Evolutionary conservation across 2,797 vertebrate species (phyloP).

Genomic region (Antennarius maculatus): DNA sequence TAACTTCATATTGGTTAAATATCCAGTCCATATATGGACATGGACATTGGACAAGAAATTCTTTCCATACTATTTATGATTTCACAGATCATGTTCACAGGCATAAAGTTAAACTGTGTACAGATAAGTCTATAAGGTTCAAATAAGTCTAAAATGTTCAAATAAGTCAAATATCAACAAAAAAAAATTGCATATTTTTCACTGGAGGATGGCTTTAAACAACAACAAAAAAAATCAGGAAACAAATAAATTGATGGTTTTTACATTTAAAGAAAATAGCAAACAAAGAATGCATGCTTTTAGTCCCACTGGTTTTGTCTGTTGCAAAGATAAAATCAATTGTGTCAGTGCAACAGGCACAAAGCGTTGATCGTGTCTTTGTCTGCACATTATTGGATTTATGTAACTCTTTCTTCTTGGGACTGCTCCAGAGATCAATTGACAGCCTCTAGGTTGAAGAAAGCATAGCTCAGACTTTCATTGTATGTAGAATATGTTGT

Average conservation of each 20-base stretch:
- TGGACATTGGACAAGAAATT: too few species aligned
- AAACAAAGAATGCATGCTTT: background rate
- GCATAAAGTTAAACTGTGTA: too few species aligned
- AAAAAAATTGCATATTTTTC: background rate
- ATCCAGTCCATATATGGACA: too few species aligned
- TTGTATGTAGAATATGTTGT: background rate
- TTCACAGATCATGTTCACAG: too few species aligned
- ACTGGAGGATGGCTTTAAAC: too few species aligned
- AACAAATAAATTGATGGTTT: background rate
- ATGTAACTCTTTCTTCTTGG: slow-evolving; percentile 7
- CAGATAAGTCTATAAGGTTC: too few species aligned
- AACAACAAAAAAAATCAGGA: background rate
- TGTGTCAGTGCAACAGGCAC: slow-evolving; percentile 2
- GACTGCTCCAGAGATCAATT: slow-evolving; percentile 12
- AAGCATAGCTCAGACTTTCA: background rate
- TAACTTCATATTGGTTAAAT: too few species aligned
- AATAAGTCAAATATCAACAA: too few species aligned
- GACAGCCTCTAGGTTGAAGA: background rate
- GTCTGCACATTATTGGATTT: background rate
- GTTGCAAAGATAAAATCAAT: background rate
- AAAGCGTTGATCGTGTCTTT: slow-evolving; percentile 1
- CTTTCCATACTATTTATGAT: too few species aligned
- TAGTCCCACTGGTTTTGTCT: background rate
- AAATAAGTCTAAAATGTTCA: too few species aligned
- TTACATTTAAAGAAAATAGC: background rate